Base-by-base conservation (phyloP, 2,797 vertebrate genomes). In the Spizella passerina region DNA sequence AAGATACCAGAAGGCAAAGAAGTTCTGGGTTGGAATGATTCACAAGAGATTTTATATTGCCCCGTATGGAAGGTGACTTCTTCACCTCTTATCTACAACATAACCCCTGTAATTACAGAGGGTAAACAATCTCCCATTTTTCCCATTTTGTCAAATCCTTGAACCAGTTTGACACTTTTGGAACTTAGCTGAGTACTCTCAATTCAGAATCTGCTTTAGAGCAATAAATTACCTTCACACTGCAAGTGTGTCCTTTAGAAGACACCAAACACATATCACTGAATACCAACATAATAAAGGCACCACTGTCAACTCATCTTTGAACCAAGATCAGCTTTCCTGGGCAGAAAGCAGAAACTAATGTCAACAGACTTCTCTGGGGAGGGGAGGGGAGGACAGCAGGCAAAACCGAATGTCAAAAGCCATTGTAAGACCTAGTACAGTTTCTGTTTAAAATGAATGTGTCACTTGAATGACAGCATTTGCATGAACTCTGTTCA, bases 341-440 rank as follows among this genome's bases (percentile, higher is more conserved):
- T 34, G n/a, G 36, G 22, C 20, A 65, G 21, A 86, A 82, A n/a
- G 46, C 11, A 77, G 43, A 61, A 91, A 21, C 12, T 26, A 55
- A 6, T 12, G 30, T 63, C 60, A 75, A 44, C 3, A n/a, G 2
- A 6, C 15, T 23, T 79, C 29, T 80, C 47, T 44, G 23, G 22
- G 39, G 43, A 78, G 66, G 26, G 46, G n/a, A 82, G 36, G 34
- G 46, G 38, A 77, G 39, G n/a, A 61, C 30, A 43, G 41, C 34
- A 69, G 12, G 66, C 47, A 84, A 88, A 94, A 94, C n/a, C 66
- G 88, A 32, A n/a, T 69, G 82, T 79, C 72, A 93, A 92, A 91
- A 92, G 36, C 30, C 72, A 78, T 30, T 71, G 14, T 27, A 61
- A 63, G 32, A 55, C 44, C 24, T 30, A 55, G n/a, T 8, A 24